Base-by-base conservation (phyloP, 1,140 invertebrate genomes). In the Drosophila oshimai region DNA sequence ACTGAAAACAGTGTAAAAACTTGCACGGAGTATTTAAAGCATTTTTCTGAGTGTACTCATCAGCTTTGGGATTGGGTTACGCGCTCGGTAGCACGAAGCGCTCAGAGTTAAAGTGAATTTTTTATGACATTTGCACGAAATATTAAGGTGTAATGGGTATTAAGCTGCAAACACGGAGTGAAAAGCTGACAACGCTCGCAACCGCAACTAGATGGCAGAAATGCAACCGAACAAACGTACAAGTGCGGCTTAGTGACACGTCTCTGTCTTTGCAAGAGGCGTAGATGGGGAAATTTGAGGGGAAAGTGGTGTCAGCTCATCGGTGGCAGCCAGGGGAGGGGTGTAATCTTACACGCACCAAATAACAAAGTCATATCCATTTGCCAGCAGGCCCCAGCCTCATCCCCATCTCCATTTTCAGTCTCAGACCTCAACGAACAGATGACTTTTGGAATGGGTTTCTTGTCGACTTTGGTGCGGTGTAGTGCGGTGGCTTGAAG, bases 131-230 rank as follows among this genome's bases (percentile, higher is more conserved):
- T 86, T 75, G 80, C 80, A 76, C 81, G 81, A 87, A 80, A 87
- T 86, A 86, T 81, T 74, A 86, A 86, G 81, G 81, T 87, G 72
- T 81, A 81, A 86, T 87, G 81, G 76, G 67, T 51, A 74, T 81
- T 76, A 80, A 86, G 81, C 67, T 49, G 62, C 67, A 61, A 69
- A 72, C 64, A 64, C 71, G 55, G 47, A 58, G 39, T 72, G 36
- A 51, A 75, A 72, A 79, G 70, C 74, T 78, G 58, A 69, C 78
- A 83, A 50, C 73, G 62, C 71, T 70, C 33, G 47, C 22, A 60
- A 78, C 79, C 70, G 60, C 74, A 79, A 64, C 51, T 39, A 75
- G 49, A 54, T 24, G 51, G 46, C 50, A 60, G 49, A 51, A 20
- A 50, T 45, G 51, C 41, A 61, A 26, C 46, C 68, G 55, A 17